Evolutionary conservation across 2,888 invertebrate species (phyloP), one percentile per base, ranked within the genome.

Genomic region (Aphelenchoides bicaudatus): DNA sequence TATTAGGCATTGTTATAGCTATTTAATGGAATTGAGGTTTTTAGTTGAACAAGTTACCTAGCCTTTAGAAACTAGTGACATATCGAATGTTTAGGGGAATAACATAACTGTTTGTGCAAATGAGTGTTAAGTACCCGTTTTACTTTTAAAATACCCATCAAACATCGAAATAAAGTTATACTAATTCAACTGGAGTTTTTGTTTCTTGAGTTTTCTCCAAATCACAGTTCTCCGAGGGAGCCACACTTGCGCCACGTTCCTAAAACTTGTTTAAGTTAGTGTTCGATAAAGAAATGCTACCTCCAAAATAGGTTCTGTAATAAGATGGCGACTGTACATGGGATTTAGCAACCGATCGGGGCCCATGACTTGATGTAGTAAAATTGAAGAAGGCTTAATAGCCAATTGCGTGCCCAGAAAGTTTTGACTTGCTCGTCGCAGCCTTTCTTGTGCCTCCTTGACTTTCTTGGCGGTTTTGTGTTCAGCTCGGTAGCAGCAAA

Each of bases 311-410:
- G 29, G 21, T 29, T 61, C 59, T 25, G 51, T 51, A 28, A 61
- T 56, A 27, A 50, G 28, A 29, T 4, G 59, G 56, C 29, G 46
- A 23, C 34, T 31, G 30, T 47, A 34, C 23, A 60, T 27, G 29
- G 25, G 30, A 28, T 16, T 49, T 19, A 58, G 56, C 16, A 16
- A 23, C n/a, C 30, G 29, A 16, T 47, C 39, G 1, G 49, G 37
- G 28, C 64, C 68, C 46, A 66, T 48, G 0, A 66, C 66, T 30
- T 66, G 69, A 21, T 61, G 56, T 0, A 66, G 19, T 19, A 66
- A 37, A 19, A 66, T 65, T 39, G 56, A 37, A 16, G 50, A 43
- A 3, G 66, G 66, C 13, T 49, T 50, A 8, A 30, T 56, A 5
- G 65, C 59, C 25, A 70, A 23, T 6, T 61, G 39, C 3, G 52